A percentile compares a stretch with the other conserved stretches of the same genome.
Evolutionary conservation across 92 coral and sea anemone species (phyloP).

Genomic region (Diadumene lineata): DNA sequence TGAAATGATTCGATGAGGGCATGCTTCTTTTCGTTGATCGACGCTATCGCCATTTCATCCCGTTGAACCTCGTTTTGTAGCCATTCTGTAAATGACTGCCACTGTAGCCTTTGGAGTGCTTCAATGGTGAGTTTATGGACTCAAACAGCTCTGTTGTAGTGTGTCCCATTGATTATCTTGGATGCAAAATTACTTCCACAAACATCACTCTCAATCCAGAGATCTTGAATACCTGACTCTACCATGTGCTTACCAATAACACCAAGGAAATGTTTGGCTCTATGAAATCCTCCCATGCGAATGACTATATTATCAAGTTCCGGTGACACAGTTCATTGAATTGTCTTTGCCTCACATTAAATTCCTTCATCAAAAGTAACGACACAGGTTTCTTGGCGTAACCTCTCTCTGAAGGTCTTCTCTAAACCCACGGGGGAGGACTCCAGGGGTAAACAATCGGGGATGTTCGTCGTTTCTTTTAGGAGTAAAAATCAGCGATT

Average conservation of each 20-base stretch:
- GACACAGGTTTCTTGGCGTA: conserved; percentile 11
- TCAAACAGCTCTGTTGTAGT: conserved; percentile 38
- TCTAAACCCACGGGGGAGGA: no score
- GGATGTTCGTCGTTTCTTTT: no score
- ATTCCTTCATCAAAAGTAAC: conserved; percentile 25
- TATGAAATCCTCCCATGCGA: conserved; percentile 30
- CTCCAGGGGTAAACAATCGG: no score
- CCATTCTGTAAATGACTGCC: conserved; percentile 27
- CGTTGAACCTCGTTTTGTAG: neutral
- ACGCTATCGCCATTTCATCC: neutral
- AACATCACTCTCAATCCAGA: conserved; percentile 30
- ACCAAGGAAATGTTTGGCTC: conserved; percentile 20
- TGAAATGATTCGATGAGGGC: neutral
- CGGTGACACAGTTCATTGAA: conserved; percentile 28
- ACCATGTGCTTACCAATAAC: conserved; percentile 21
- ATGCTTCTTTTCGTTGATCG: conserved; percentile 7
- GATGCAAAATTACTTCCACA: conserved; percentile 24
- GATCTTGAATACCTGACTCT: conserved; percentile 18
- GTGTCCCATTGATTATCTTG: conserved; percentile 22
- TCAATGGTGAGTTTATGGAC: conserved; percentile 27
- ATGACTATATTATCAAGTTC: conserved; percentile 17
- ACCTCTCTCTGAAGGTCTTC: conserved; percentile 9
- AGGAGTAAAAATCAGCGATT: no score
- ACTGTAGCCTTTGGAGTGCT: conserved; percentile 30
- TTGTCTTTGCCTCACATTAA: conserved; percentile 22